phyloP scores from a whole-genome alignment of 1,140 invertebrate genomes.

The Sweltsa coloradensis region DNA sequence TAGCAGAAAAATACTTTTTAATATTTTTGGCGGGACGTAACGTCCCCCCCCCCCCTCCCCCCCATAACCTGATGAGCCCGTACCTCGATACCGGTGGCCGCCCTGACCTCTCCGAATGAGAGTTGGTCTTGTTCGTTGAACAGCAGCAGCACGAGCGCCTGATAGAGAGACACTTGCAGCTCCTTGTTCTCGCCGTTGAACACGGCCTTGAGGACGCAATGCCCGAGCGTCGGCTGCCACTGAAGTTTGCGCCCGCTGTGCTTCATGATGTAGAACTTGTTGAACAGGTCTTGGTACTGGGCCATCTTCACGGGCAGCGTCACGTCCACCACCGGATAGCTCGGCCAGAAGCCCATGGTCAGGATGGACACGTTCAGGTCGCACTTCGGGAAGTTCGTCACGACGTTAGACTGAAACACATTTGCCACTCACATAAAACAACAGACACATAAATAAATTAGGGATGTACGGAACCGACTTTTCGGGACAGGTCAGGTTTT shows the following conservation, averaged over 20 bases:
- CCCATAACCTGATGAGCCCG: too few species aligned
- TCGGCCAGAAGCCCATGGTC: conserved; percentile 99
- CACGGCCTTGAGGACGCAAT: conserved; percentile 85
- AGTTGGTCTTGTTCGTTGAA: conserved; percentile 86
- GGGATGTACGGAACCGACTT: too few species aligned
- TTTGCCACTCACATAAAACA: too few species aligned
- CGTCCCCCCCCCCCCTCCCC: too few species aligned
- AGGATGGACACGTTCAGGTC: conserved; percentile 93
- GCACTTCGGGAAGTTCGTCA: too few species aligned
- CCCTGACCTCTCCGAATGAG: conserved; percentile 79
- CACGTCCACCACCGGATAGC: conserved; percentile 84
- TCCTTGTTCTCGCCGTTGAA: conserved; percentile 98
- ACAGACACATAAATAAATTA: too few species aligned
- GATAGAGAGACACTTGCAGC: conserved; percentile 94
- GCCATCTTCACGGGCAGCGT: conserved; percentile 85
- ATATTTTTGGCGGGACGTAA: too few species aligned
- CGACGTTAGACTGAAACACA: too few species aligned
- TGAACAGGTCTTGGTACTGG: conserved; percentile 89
- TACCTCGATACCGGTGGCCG: conserved; percentile 79
- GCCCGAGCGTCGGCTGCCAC: conserved; percentile 95
- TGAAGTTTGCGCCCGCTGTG: conserved; percentile 94
- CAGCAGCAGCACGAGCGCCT: conserved; percentile 84
- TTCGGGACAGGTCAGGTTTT: too few species aligned
- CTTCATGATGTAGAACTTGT: conserved; percentile 94
- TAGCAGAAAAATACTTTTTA: too few species aligned